A percentile compares a stretch with the other conserved stretches of the same genome.
Conservation (phyloP, 2,888 invertebrate species). For the Drosophila monieri region DNA sequence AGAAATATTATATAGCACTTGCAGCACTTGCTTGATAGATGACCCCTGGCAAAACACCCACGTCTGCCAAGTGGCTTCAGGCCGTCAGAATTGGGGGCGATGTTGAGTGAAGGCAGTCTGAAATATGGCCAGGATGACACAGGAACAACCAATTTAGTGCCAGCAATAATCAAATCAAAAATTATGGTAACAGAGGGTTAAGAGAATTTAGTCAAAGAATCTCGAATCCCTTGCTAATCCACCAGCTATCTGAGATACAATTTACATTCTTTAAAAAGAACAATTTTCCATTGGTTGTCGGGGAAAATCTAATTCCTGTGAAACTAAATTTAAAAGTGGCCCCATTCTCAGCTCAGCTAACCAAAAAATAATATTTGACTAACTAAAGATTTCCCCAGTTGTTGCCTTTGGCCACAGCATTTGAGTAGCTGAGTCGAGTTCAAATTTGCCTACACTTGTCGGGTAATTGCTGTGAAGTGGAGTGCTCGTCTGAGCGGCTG, state of each 20-base stretch:
- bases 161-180: constrained; percentile 33
- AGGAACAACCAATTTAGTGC: constrained; percentile 41
- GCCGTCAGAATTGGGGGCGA: background rate
- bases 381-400: constrained; percentile 43
- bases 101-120: constrained; percentile 7
- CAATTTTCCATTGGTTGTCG: background rate
- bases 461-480: constrained; percentile 74
- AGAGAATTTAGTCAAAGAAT: background rate
- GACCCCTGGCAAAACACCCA: constrained; percentile 15
- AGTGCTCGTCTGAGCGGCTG: constrained; percentile 46
- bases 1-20: constrained; percentile 76
- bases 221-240: background rate
- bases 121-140: constrained; percentile 45
- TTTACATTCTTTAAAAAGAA: background rate
- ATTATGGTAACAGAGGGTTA: background rate
- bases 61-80: background rate
- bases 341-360: constrained; percentile 3
- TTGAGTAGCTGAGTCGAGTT: constrained; percentile 26
- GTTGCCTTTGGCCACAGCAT: constrained; percentile 35
- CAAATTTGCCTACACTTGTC: constrained; percentile 75
- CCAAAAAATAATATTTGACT: constrained; percentile 36
- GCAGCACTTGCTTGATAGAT: constrained; percentile 59
- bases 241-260: background rate
- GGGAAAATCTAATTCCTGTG: background rate
- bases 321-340: constrained; percentile 7